These are phyloP conservation scores for Salvator merianae DNA, from an alignment of 2,113 vertebrate genomes.

Conservation along the genomic window DNA sequence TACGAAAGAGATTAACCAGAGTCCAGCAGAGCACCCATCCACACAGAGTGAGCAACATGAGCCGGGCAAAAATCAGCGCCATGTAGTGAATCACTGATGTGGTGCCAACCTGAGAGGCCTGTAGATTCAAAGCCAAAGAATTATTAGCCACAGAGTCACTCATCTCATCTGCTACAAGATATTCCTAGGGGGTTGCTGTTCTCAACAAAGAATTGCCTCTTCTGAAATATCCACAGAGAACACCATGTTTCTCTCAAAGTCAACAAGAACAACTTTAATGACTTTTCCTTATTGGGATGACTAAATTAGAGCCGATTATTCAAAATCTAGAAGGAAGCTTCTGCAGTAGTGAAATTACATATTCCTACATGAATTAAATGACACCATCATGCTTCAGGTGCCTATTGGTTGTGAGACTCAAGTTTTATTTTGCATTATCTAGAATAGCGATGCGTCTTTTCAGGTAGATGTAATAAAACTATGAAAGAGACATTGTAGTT, in stretches of 20 bases:
- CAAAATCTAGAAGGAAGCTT: neutral
- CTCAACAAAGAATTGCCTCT: neutral
- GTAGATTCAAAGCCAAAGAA: constrained; percentile 43
- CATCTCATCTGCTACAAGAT: neutral
- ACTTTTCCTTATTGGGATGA: neutral
- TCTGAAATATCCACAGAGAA: neutral
- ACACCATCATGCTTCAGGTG: neutral
- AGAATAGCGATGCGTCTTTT: too few species aligned
- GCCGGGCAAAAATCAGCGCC: constrained; percentile 83
- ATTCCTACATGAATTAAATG: neutral
- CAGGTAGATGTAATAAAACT: too few species aligned
- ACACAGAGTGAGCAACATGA: constrained; percentile 92
- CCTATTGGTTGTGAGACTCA: neutral
- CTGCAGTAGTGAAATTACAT: neutral
- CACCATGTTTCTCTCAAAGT: neutral
- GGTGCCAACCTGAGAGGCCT: constrained; percentile 90
- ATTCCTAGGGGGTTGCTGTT: neutral
- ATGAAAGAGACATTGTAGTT: too few species aligned
- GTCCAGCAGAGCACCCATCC: constrained; percentile 98
- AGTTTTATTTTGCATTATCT: neutral
- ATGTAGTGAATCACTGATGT: constrained; percentile 85
- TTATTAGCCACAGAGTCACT: constrained; percentile 3
- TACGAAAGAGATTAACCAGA: constrained; percentile 93
- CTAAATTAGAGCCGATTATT: neutral
- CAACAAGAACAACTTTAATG: neutral